Evolutionary conservation across 2,797 vertebrate genomes (phyloP).

Genomic region (Notolabrus celidotus): DNA sequence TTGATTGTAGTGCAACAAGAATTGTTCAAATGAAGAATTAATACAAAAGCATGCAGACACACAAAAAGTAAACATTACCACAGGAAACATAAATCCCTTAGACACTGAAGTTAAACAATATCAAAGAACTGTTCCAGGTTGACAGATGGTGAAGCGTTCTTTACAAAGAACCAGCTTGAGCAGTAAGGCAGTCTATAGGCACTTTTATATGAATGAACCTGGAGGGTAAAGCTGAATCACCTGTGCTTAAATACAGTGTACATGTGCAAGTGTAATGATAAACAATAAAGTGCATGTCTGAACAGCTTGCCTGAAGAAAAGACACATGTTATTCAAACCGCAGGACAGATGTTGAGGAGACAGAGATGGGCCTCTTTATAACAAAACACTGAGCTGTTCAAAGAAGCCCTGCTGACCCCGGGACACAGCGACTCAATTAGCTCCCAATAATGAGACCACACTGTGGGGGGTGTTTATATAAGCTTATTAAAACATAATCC

Average conservation of each 20-base stretch:
- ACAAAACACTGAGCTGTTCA: slow-evolving; percentile 64
- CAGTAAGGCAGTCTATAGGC: background rate
- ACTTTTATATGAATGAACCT: slow-evolving; percentile 24
- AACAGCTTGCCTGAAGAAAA: slow-evolving; percentile 51
- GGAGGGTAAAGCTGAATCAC: slow-evolving; percentile 19
- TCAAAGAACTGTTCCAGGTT: background rate
- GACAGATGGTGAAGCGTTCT: slow-evolving; percentile 4
- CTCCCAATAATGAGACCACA: slow-evolving; percentile 73
- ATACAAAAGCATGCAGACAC: too few relatives aligned
- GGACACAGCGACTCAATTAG: slow-evolving; percentile 77
- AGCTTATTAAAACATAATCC: slow-evolving; percentile 85
- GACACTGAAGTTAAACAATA: too few relatives aligned
- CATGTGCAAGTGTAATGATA: slow-evolving; percentile 33
- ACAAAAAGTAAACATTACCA: too few relatives aligned
- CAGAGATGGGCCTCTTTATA: slow-evolving; percentile 67
- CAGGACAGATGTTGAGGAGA: slow-evolving; percentile 74
- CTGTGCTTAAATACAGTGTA: slow-evolving; percentile 15
- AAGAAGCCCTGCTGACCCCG: slow-evolving; percentile 69
- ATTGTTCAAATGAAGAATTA: too few relatives aligned
- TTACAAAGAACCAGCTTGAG: background rate
- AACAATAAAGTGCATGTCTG: slow-evolving; percentile 29
- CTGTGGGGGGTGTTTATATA: slow-evolving; percentile 78
- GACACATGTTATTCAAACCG: slow-evolving; percentile 69
- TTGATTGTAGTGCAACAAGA: too few relatives aligned
- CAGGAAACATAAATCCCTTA: too few relatives aligned